Base-by-base conservation (phyloP, 1,140 invertebrate species). In the Temnothorax nylanderi region DNA sequence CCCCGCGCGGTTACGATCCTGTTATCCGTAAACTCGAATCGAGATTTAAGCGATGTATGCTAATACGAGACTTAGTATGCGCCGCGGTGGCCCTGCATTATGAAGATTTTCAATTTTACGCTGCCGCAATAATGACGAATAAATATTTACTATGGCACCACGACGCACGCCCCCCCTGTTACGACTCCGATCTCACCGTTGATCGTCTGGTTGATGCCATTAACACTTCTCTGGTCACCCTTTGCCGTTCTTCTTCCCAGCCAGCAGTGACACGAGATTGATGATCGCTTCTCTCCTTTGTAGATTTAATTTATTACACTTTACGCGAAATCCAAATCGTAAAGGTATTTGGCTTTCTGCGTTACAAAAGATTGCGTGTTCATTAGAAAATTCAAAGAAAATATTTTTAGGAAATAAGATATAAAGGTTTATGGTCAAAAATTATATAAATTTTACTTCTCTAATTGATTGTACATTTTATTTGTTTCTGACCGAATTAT, bases 91-190 rank as follows among this genome's bases (percentile, higher is more conserved):
- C 78, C 71, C 69, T 60, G 64, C 88, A 91, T 92, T 92, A 92
- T 92, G 86, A 92, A 92, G 89, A 92, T 92, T 92, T 92, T 92
- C 91, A 92, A 92, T 92, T 92, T 92, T 92, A 89, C 88, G 76
- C 89, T 41, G 81, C 56, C 32, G 64, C 65, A 58, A 69, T 75
- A 78, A 75, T 75, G 78, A 58, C 60, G 91, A 84, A 91, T 92
- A 92, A 92, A 92, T 92, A 90, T 91, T 92, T 88, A 89, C 91
- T 32, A 6, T 34, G 37, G 56, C 37, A 67, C 41, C 41, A 80
- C 76, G 76, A 62, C 44, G 44, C 21, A 3, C 37, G 41, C 47
- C 67, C 62, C 58, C 49, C 44, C 21, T 21, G 71, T 86, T 90
- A 78, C 89, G 64, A 69, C 60, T 58, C 32, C 74, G 51, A 87